Conservation (phyloP, 1,140 invertebrate species). For the Drosophila littoralis region DNA sequence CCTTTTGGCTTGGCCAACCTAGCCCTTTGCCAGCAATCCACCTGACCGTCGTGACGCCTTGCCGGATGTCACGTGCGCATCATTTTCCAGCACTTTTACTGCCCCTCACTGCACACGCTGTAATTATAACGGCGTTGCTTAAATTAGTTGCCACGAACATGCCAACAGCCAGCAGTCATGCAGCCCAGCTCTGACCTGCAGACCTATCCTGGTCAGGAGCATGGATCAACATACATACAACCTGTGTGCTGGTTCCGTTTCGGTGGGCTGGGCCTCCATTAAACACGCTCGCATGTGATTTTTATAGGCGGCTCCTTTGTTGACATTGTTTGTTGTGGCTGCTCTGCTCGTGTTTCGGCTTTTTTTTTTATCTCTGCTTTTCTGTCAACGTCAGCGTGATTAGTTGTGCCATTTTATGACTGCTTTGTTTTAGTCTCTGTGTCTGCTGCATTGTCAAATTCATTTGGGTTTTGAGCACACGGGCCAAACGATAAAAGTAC, state of each 20-base stretch:
- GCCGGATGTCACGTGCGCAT: conserved; percentile 76
- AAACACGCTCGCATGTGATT: conserved; percentile 60
- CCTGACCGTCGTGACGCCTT: conserved; percentile 14
- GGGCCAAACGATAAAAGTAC: conserved; percentile 6
- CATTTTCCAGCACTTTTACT: conserved; percentile 76
- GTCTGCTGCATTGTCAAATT: conserved; percentile 28
- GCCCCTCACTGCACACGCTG: conserved; percentile 21
- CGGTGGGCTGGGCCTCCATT: conserved; percentile 53
- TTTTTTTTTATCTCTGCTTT: conserved; percentile 38
- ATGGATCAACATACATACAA: background rate
- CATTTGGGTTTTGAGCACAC: conserved; percentile 30
- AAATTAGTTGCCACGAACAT: conserved; percentile 64
- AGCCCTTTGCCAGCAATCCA: conserved; percentile 11
- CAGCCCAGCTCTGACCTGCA: background rate
- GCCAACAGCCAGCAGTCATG: background rate
- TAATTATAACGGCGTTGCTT: conserved; percentile 78
- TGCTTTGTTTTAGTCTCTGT: conserved; percentile 44
- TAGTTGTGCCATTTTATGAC: conserved; percentile 61
- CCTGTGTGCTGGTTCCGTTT: conserved; percentile 48
- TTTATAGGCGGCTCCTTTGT: conserved; percentile 51
- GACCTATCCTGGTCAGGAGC: conserved; percentile 1
- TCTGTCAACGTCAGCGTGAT: conserved; percentile 74
- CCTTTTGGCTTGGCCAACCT: conserved; percentile 46
- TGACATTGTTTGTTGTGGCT: conserved; percentile 44
- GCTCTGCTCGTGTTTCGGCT: background rate